phyloP scores from a whole-genome alignment of 1,140 invertebrate species.

The Pentalonia nigronervosa region DNA sequence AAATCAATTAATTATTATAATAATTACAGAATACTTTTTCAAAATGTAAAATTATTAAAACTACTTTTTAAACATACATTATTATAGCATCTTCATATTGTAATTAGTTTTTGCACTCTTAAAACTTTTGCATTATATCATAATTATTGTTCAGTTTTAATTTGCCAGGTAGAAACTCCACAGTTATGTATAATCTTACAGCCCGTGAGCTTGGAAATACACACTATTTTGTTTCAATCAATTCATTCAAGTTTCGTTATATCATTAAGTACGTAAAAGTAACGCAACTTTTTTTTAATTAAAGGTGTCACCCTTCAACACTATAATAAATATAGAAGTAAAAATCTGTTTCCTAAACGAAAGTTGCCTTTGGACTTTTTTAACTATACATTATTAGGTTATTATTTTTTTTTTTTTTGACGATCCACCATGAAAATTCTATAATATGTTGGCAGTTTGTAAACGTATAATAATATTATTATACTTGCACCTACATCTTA shows the following conservation, averaged over 20 bases:
- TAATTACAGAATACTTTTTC: neutral
- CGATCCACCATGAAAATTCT: neutral
- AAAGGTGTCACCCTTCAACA: neutral
- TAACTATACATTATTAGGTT: neutral
- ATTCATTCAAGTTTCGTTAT: conserved; percentile 15
- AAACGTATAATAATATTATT: neutral
- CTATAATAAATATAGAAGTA: neutral
- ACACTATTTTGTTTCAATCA: conserved; percentile 18
- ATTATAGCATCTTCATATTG: neutral
- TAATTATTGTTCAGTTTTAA: conserved; percentile 29
- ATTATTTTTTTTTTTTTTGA: neutral
- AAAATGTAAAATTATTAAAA: neutral
- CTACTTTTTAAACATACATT: neutral
- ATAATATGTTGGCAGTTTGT: neutral
- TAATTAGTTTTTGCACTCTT: neutral
- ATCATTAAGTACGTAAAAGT: neutral
- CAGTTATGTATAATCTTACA: neutral
- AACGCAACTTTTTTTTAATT: conserved; percentile 19
- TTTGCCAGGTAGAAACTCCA: neutral
- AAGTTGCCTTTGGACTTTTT: neutral
- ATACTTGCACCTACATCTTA: neutral
- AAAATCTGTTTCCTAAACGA: neutral
- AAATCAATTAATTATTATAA: neutral
- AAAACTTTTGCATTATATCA: neutral
- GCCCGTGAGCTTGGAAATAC: neutral